Percentiles rank a stretch among this genome's conserved stretches.
phyloP scores from a whole-genome alignment of 2,888 invertebrate species.

The Apomyelois bistriatella region DNA sequence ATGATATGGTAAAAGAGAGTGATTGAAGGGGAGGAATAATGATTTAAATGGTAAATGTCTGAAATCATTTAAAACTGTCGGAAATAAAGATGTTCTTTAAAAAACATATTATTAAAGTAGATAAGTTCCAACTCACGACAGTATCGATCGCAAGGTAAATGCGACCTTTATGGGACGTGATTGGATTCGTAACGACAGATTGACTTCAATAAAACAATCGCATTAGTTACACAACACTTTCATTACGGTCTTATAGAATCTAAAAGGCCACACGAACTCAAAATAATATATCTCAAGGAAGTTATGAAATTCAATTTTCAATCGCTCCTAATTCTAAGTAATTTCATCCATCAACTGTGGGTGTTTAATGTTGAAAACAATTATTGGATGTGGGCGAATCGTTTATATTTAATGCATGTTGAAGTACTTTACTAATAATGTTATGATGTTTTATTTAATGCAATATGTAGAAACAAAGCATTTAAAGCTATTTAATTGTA shows the following conservation, averaged over 20 bases:
- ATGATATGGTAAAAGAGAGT: too few species aligned
- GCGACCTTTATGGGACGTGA: background rate
- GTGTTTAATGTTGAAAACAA: slow-evolving; percentile 24
- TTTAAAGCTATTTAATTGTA: too few species aligned
- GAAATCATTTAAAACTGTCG: too few species aligned
- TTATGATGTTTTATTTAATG: background rate
- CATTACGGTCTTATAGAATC: background rate
- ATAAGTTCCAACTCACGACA: too few species aligned
- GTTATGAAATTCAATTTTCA: slow-evolving; percentile 26
- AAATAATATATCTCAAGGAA: slow-evolving; percentile 16
- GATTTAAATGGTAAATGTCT: too few species aligned
- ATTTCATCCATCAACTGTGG: slow-evolving; percentile 34
- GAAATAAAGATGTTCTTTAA: too few species aligned
- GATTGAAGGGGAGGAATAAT: too few species aligned
- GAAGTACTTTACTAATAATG: slow-evolving; percentile 3
- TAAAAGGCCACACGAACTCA: background rate
- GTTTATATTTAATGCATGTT: slow-evolving; percentile 9
- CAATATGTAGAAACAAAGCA: background rate
- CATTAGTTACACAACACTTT: background rate
- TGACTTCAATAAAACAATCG: background rate
- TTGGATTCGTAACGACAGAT: background rate
- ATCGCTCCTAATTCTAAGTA: slow-evolving; percentile 27
- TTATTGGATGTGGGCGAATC: slow-evolving; percentile 12
- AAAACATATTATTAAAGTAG: too few species aligned
- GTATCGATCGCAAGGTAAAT: background rate